Base-by-base conservation (phyloP, 2,113 vertebrate species). In the Scopus umbretta region DNA sequence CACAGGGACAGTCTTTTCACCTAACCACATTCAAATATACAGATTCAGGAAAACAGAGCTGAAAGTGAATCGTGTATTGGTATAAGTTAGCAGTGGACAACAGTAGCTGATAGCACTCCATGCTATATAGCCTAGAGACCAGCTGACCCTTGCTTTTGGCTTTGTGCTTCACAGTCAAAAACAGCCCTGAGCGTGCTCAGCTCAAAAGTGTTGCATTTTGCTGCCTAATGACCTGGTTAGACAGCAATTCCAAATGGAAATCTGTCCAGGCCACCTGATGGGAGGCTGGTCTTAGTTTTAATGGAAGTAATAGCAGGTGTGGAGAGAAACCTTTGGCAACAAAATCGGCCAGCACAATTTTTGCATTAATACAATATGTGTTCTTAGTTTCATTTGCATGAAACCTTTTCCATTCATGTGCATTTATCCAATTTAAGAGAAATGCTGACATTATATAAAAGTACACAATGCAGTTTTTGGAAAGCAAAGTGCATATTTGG, bases 351-450 rank as follows among this genome's bases (percentile, higher is more conserved):
- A 52, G 49, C 10, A 72, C 20, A 36, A 55, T 58, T 79, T 87
- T 53, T 92, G 20, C 8, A 1, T 49, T 73, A 92, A 82, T 73
- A 16, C 11, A 92, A 80, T 89, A 88, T 72, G 8, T 97, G 92
- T 87, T 95, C 56, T 78, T 72, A 50, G 73, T 95, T 95, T 91
- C 49, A 82, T 68, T 91, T 97, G 74, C 84, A 85, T 94, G 70
- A 90, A 89, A 73, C 14, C 20, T 90, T 96, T 91, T 87, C 65
- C 6, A 1, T 76, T 56, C 70, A 36, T 34, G 14, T 82, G 26
- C 29, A n/a, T 72, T 90, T 91, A 53, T 74, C n/a, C 40, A 84
- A 49, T 38, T 89, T 75, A 92, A 92, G 49, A 80, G 40, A 91
- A 92, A 95, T 70, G 17, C 11, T 85, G 70, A 75, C 32, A 27